Conservation (phyloP, 2,888 invertebrate genomes). For the Nemoura dubitans region DNA sequence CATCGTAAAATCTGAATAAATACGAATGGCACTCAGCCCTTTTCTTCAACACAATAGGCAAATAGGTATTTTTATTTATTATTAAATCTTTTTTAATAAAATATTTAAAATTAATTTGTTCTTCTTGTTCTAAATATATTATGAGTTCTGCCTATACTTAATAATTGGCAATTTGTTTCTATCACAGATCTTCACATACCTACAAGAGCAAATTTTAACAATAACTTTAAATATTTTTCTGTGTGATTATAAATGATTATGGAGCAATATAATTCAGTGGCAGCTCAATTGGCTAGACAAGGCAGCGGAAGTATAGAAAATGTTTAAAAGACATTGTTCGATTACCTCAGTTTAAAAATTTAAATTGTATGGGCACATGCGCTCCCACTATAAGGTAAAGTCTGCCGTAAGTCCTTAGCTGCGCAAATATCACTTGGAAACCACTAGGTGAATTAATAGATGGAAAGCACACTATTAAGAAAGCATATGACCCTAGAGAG, state of each 20-base stretch:
- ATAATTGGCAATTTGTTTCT: constrained; percentile 7
- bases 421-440: not conserved
- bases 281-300: not conserved
- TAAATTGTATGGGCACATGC: not conserved
- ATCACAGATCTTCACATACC: not conserved
- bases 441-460: not conserved
- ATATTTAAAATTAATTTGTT: not conserved
- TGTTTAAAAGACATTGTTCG: not conserved
- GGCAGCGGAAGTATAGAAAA: not conserved
- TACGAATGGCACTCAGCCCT: not conserved
- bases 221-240: not conserved
- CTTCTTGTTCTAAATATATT: not conserved
- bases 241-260: not conserved
- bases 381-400: no score
- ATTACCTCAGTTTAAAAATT: not conserved
- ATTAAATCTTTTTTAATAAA: no score
- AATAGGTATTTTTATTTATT: no score
- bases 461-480: not conserved
- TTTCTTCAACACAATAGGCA: no score
- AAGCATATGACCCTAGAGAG: not conserved
- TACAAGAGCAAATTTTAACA: not conserved
- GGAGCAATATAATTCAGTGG: not conserved
- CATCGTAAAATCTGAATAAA: not conserved
- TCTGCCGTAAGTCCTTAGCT: not conserved
- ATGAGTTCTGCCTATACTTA: not conserved